These are phyloP conservation scores for Apeira syringaria DNA, from an alignment of 2,888 invertebrate species.

Conservation along the genomic window DNA sequence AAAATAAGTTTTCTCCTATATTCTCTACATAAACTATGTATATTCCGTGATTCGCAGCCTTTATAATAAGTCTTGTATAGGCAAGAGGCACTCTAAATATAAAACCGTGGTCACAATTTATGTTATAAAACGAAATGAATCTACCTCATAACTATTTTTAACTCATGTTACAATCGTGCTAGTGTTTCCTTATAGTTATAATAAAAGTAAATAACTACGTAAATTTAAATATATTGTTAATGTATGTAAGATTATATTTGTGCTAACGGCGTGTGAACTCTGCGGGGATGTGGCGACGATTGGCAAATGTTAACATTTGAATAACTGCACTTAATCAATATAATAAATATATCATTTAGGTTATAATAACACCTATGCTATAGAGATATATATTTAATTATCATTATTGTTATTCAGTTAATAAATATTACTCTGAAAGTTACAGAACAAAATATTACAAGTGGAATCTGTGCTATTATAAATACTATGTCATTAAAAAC, in stretches of 20 bases:
- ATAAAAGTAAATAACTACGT: slow-evolving; percentile 53
- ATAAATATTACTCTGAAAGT: slow-evolving; percentile 86
- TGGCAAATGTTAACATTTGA: slow-evolving; percentile 82
- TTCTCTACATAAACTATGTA: slow-evolving; percentile 80
- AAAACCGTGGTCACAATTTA: slow-evolving; percentile 84
- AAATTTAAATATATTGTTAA: slow-evolving; percentile 45
- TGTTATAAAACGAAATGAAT: slow-evolving; percentile 75
- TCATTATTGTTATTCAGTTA: slow-evolving; percentile 75
- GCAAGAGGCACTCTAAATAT: slow-evolving; percentile 87
- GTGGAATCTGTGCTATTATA: slow-evolving; percentile 78
- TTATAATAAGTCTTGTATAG: slow-evolving; percentile 84
- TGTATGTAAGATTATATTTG: slow-evolving; percentile 51
- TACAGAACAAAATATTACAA: slow-evolving; percentile 83
- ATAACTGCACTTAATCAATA: slow-evolving; percentile 75
- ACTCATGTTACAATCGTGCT: slow-evolving; percentile 74
- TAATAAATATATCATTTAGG: slow-evolving; percentile 59
- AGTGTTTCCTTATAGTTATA: slow-evolving; percentile 66
- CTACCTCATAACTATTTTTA: slow-evolving; percentile 71
- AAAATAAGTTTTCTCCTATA: slow-evolving; percentile 75
- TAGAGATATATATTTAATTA: slow-evolving; percentile 84
- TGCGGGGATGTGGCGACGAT: slow-evolving; percentile 72
- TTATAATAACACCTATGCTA: slow-evolving; percentile 79
- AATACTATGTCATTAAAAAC: slow-evolving; percentile 82
- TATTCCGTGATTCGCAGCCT: slow-evolving; percentile 84
- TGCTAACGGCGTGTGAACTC: slow-evolving; percentile 76